Evolutionary conservation across 2,113 vertebrate genomes (phyloP).

Genomic region (Silurus meridionalis): DNA sequence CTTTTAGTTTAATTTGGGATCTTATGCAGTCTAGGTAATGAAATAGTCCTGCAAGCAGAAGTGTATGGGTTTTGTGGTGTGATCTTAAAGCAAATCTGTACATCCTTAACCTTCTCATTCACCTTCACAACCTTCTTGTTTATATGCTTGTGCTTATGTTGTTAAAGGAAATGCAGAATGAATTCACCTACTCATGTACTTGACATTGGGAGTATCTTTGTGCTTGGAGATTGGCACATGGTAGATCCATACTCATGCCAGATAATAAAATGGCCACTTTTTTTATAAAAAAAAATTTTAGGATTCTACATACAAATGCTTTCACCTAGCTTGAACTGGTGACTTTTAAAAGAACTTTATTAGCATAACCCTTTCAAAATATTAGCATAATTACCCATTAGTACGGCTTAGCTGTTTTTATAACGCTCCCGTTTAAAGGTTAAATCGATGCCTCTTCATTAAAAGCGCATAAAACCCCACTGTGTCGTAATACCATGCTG

Average conservation of each 20-base stretch:
- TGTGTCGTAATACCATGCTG: neutral
- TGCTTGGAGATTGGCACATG: conserved; percentile 14
- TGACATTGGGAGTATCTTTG: neutral
- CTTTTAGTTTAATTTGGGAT: conserved; percentile 18
- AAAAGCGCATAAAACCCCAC: neutral
- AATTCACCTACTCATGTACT: neutral
- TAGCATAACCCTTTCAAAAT: neutral
- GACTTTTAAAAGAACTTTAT: neutral
- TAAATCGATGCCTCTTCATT: neutral
- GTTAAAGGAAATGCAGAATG: neutral
- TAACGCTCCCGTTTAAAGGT: neutral
- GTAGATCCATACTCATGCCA: neutral
- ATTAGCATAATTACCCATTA: neutral
- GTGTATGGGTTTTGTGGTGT: neutral
- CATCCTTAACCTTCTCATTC: neutral
- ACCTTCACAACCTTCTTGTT: conserved; percentile 39
- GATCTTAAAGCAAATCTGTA: neutral
- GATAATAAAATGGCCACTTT: conserved; percentile 59
- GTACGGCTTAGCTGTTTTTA: neutral
- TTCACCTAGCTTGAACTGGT: neutral
- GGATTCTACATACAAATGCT: no score
- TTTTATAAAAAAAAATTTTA: no score
- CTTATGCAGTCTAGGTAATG: conserved; percentile 8
- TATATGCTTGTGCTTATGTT: neutral
- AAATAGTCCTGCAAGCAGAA: neutral